Percentiles rank a stretch among this genome's conserved stretches.
Conservation (phyloP, 2,888 invertebrate genomes). For the Holacanthella duospinosa region DNA sequence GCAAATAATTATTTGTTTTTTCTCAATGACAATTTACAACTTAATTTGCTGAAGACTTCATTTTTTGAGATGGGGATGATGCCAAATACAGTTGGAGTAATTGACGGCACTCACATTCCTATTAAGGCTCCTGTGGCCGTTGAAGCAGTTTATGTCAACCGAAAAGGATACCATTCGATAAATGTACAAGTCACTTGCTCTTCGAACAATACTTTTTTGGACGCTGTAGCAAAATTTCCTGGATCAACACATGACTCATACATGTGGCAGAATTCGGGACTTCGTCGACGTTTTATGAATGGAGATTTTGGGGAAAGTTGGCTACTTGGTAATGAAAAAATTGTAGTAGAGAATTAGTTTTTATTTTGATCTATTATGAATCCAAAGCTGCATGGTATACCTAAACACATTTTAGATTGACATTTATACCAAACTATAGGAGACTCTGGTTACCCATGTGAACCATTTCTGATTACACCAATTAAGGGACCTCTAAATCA, state of each 20-base stretch:
- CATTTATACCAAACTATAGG: no score
- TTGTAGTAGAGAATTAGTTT: no score
- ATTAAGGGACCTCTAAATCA: not conserved
- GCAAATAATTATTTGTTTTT: no score
- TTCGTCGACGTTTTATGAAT: not conserved
- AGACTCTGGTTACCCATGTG: constrained; percentile 1
- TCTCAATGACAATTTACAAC: no score
- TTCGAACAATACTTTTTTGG: not conserved
- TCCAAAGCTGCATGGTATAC: no score
- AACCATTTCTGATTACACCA: constrained; percentile 8
- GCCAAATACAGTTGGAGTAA: no score
- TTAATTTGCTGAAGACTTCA: no score
- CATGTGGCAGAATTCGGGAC: constrained; percentile 7
- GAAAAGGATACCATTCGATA: constrained; percentile 13
- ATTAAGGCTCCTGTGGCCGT: not conserved
- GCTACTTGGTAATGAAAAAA: no score
- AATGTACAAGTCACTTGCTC: constrained; percentile 9
- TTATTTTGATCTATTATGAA: no score
- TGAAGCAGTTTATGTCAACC: constrained; percentile 6
- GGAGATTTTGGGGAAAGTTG: not conserved
- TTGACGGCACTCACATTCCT: constrained; percentile 11
- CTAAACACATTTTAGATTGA: no score
- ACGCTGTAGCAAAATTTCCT: constrained; percentile 11
- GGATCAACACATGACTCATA: constrained; percentile 12
- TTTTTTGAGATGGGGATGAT: no score